Percentiles rank a stretch among this genome's conserved stretches.
Evolutionary conservation across 2,797 vertebrate genomes (phyloP).

Genomic region (Phalanger gymnotis): DNA sequence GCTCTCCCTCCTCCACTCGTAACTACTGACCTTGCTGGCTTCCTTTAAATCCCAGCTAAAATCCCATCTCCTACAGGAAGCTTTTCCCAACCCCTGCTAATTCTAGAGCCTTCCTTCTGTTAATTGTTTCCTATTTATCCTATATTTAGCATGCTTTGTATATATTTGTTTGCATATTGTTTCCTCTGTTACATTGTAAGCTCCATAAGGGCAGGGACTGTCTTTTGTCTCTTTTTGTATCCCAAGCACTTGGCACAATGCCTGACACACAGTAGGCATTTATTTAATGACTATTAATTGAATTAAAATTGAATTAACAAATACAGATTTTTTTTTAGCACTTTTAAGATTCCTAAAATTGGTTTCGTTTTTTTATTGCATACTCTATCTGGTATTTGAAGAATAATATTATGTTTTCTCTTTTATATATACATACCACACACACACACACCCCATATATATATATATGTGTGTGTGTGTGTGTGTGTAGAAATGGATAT

Average conservation of each 20-base stretch:
- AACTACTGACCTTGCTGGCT: background rate
- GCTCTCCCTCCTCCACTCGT: background rate
- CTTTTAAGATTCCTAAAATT: background rate
- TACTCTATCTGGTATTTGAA: background rate
- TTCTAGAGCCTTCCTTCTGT: background rate
- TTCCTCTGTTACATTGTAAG: background rate
- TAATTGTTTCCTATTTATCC: background rate
- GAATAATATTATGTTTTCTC: background rate
- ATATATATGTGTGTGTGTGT: too few species aligned
- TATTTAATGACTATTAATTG: background rate
- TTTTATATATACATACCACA: background rate
- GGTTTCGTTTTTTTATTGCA: background rate
- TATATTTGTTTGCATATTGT: background rate
- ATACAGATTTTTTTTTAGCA: background rate
- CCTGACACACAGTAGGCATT: background rate
- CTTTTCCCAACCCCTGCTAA: background rate
- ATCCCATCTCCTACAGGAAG: background rate
- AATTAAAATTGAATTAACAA: background rate
- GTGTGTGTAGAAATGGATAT: too few species aligned
- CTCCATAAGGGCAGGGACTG: background rate
- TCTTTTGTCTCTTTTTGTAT: background rate
- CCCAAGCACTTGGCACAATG: background rate
- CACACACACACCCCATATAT: fast-evolving
- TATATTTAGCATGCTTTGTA: background rate
- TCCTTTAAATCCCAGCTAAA: background rate